A percentile compares a stretch with the other conserved stretches of the same genome.
phyloP scores from a whole-genome alignment of 2,888 invertebrate genomes.

The Prostheceraeus crozeri region DNA sequence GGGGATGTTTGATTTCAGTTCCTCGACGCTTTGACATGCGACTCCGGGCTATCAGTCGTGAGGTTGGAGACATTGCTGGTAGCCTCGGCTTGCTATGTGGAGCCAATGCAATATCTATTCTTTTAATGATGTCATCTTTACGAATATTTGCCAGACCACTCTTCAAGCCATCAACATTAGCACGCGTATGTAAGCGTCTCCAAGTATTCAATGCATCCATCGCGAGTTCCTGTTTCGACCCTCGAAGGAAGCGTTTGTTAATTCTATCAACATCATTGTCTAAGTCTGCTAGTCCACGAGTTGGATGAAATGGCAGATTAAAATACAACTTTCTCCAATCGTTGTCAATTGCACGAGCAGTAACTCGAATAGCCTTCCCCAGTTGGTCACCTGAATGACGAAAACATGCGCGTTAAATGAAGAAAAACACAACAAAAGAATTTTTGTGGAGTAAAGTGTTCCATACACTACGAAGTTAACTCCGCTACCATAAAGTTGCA shows the following conservation, averaged over 20 bases:
- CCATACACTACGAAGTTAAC: too few relatives aligned
- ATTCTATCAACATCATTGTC: slow-evolving; percentile 44
- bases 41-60: too few relatives aligned
- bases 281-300: slow-evolving; percentile 46
- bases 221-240: slow-evolving; percentile 44
- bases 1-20: too few relatives aligned
- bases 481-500: too few relatives aligned
- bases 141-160: slow-evolving; percentile 43
- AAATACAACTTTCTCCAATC: slow-evolving; percentile 49
- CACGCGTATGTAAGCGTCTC: slow-evolving; percentile 48
- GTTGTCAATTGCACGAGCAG: slow-evolving; percentile 44
- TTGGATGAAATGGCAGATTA: slow-evolving; percentile 46
- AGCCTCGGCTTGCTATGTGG: too few relatives aligned
- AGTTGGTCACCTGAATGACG: slow-evolving; percentile 44
- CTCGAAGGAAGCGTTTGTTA: slow-evolving; percentile 41
- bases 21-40: too few relatives aligned
- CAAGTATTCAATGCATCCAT: slow-evolving; percentile 44
- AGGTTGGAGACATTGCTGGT: too few relatives aligned
- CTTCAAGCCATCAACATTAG: slow-evolving; percentile 45
- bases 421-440: too few relatives aligned
- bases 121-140: slow-evolving; percentile 46
- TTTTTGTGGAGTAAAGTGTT: too few relatives aligned
- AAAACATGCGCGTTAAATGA: too few relatives aligned
- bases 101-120: too few relatives aligned
- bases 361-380: slow-evolving; percentile 44